Conservation (phyloP, 1,140 invertebrate species). For the Nylanderia fulva region DNA sequence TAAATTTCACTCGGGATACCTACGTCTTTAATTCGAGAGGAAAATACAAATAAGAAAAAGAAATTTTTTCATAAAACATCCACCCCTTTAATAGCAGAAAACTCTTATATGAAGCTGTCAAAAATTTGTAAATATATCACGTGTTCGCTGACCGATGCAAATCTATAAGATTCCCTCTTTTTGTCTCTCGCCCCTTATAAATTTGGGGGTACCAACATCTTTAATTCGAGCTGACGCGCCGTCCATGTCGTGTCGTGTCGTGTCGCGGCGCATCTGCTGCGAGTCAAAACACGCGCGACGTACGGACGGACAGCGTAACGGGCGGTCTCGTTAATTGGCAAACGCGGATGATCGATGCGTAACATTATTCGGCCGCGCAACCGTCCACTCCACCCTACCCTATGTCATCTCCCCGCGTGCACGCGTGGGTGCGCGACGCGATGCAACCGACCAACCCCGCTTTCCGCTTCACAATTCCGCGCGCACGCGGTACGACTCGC, state of each 20-base stretch:
- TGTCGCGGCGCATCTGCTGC: constrained; percentile 50
- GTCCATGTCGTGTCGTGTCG: background rate
- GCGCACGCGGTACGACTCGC: constrained; percentile 57
- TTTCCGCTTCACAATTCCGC: constrained; percentile 30
- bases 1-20: too few species aligned
- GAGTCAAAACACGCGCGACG: constrained; percentile 49
- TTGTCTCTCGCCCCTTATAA: too few species aligned
- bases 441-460: constrained; percentile 42
- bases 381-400: background rate
- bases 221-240: constrained; percentile 38
- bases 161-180: background rate
- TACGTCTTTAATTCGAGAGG: too few species aligned
- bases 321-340: constrained; percentile 72
- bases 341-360: constrained; percentile 73
- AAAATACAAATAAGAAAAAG: too few species aligned
- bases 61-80: too few species aligned
- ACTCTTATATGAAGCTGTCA: too few species aligned
- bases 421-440: constrained; percentile 38
- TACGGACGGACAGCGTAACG: constrained; percentile 50
- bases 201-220: background rate
- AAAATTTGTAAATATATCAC: too few species aligned
- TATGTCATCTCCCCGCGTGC: background rate
- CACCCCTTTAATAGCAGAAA: too few species aligned
- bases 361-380: constrained; percentile 62
- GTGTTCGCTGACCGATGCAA: background rate